Evolutionary conservation across 2,888 invertebrate genomes (phyloP).

Genomic region (Neocrepidodera transversa): DNA sequence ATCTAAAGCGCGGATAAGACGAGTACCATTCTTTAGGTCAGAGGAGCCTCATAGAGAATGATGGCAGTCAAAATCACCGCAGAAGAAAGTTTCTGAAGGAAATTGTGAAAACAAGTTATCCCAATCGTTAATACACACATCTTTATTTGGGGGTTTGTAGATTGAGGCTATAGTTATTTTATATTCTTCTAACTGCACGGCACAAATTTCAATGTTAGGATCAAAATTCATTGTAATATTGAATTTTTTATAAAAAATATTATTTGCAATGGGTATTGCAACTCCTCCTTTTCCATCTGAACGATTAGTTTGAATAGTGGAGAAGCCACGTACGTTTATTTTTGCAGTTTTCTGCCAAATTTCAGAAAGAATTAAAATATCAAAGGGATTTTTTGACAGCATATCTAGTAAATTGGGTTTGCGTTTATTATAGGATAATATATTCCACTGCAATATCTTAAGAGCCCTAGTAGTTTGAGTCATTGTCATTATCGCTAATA

Average conservation of each 20-base stretch:
- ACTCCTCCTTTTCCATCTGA: conserved; percentile 20
- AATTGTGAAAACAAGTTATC: conserved; percentile 18
- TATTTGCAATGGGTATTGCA: too few species aligned
- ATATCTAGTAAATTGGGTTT: too few species aligned
- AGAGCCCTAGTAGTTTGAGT: background rate
- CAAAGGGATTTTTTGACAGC: too few species aligned
- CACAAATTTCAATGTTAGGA: conserved; percentile 9
- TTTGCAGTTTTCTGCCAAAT: too few species aligned
- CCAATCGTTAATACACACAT: conserved; percentile 4
- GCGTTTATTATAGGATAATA: too few species aligned
- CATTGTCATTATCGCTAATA: too few species aligned
- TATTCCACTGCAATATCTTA: too few species aligned
- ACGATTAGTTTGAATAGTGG: conserved; percentile 4
- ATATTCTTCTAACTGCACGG: background rate
- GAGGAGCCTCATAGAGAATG: conserved; percentile 3
- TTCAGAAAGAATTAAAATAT: too few species aligned
- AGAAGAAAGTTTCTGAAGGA: background rate
- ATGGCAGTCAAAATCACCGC: conserved; percentile 10
- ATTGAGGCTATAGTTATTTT: conserved; percentile 4
- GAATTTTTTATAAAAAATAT: too few species aligned
- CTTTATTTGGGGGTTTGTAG: conserved; percentile 16
- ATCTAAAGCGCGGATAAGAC: conserved; percentile 7
- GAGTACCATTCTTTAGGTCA: conserved; percentile 7
- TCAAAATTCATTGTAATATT: conserved; percentile 4
- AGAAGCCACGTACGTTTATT: too few species aligned